Evolutionary conservation across 2,797 vertebrate species (phyloP).

Genomic region (Microctenopoma stevenorrisi): DNA sequence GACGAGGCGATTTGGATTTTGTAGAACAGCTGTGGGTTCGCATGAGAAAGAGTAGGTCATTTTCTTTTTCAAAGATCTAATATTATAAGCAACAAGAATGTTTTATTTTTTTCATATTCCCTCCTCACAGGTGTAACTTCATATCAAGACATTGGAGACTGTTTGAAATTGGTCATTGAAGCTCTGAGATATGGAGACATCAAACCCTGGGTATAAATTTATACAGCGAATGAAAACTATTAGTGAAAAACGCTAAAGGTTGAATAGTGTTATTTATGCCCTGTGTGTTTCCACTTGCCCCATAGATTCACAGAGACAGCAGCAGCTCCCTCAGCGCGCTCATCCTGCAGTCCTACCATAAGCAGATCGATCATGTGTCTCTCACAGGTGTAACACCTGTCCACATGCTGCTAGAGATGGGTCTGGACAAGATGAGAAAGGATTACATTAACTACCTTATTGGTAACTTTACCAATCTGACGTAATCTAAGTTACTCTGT

Average conservation of each 20-base stretch:
- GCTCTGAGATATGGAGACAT: conserved; percentile 86
- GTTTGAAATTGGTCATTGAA: conserved; percentile 88
- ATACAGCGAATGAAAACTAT: not conserved
- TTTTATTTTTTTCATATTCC: conserved; percentile 16
- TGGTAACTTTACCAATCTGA: conserved; percentile 75
- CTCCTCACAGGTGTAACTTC: conserved; percentile 87
- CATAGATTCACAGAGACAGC: conserved; percentile 93
- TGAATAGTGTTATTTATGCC: not conserved
- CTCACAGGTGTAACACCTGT: conserved; percentile 87
- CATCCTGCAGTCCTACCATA: conserved; percentile 92
- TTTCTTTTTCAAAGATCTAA: not conserved
- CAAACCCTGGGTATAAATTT: conserved; percentile 91
- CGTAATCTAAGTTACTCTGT: not conserved
- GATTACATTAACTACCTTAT: conserved; percentile 97
- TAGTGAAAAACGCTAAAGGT: not conserved
- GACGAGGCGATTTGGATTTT: conserved; percentile 93
- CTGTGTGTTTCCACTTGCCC: conserved; percentile 1
- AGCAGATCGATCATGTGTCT: conserved; percentile 83
- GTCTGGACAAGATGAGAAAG: conserved; percentile 96
- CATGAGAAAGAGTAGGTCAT: conserved; percentile 90
- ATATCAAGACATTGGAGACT: conserved; percentile 90
- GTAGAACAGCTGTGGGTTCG: conserved; percentile 94
- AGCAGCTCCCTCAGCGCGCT: conserved; percentile 91
- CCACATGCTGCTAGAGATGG: conserved; percentile 94
- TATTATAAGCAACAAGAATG: not conserved